phyloP scores from a whole-genome alignment of 1,140 invertebrate species.

The Capitella teleta region DNA sequence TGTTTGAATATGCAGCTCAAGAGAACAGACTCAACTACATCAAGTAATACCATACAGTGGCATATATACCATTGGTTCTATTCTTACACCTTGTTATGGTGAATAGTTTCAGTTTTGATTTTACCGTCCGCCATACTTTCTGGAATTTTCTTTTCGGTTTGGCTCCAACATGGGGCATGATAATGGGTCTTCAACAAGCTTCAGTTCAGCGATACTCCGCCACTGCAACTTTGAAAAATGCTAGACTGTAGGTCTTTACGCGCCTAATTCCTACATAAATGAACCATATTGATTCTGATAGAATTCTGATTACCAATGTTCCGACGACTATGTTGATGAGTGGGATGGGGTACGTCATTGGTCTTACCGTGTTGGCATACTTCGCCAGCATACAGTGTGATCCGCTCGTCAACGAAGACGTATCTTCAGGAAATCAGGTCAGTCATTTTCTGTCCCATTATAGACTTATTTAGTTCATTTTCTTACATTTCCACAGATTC shows the following conservation, averaged over 20 bases:
- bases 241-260: slow-evolving; percentile 1
- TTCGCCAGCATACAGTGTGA: too few relatives aligned
- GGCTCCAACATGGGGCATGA: neutral
- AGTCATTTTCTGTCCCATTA: too few relatives aligned
- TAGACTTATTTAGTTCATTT: too few relatives aligned
- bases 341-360: too few relatives aligned
- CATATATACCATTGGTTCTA: neutral
- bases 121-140: slow-evolving; percentile 5
- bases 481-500: too few relatives aligned
- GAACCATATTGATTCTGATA: too few relatives aligned
- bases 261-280: too few relatives aligned
- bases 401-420: too few relatives aligned
- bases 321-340: too few relatives aligned
- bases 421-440: too few relatives aligned
- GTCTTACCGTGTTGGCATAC: too few relatives aligned
- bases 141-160: slow-evolving; percentile 1
- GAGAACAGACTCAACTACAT: neutral
- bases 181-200: neutral
- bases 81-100: neutral
- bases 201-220: slow-evolving; percentile 5
- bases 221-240: neutral
- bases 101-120: neutral
- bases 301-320: too few relatives aligned
- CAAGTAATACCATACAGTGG: neutral
- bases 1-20: neutral